Evolutionary conservation across 2,888 invertebrate species (phyloP), one percentile per base, ranked within the genome.

Genomic region (Drosophila borborema): DNA sequence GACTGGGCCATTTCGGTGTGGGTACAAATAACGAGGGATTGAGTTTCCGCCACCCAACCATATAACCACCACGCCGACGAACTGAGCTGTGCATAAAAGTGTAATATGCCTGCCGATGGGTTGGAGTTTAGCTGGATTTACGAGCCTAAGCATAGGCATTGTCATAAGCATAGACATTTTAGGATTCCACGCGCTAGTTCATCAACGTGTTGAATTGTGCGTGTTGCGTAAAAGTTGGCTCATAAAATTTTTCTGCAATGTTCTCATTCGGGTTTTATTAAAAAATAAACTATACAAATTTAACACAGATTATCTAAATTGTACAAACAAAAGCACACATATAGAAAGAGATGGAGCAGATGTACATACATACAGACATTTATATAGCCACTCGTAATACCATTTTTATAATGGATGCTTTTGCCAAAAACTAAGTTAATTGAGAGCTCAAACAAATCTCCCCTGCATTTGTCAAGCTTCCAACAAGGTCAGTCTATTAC

Each of bases 241-340:
- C 89, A 88, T 88, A 88, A 85, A 85, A 1, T 51, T 60, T 85
- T 79, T 77, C 70, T 48, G 69, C 49, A 68, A 78, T 77, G 73
- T 65, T 66, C 77, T 69, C 70, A 73, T 87, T 89, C 46, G 41
- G 70, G 36, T 74, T 81, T 80, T 80, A 79, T 80, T 80, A 85
- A 89, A 85, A 88, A 85, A 90, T 80, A 88, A 88, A 89, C 86
- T 88, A 82, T 89, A 85, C 88, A 89, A 89, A 89, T 90, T 89
- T 88, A 77, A 90, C 86, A 80, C 68, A 88, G 77, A 86, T 89
- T 89, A 90, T 84, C 67, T 71, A 74, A 86, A 58, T 72, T 71
- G 60, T 66, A 71, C 74, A 88, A 62, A 70, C 56, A 66, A 70
- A 88, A 58, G 68, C 68, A 67, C 43, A 61, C 31, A 55, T 41